Evolutionary conservation across 2,797 vertebrate species (phyloP).

Genomic region (Acestrorhynchus altus): DNA sequence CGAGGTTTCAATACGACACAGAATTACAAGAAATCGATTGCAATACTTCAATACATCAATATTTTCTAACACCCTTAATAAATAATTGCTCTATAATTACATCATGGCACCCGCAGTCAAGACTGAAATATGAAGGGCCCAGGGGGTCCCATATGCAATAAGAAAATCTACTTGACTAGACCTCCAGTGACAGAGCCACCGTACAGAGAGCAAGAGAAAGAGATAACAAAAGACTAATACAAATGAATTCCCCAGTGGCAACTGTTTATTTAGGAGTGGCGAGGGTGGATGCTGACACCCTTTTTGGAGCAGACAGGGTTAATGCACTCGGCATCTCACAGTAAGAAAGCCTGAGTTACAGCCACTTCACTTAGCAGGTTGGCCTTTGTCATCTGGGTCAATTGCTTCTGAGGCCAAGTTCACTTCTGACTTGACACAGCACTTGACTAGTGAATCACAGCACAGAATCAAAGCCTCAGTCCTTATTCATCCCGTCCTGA

Average conservation of each 20-base stretch:
- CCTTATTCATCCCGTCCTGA: background rate
- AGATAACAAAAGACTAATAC: background rate
- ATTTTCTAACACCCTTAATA: no score
- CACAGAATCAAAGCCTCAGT: background rate
- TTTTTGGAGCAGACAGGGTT: background rate
- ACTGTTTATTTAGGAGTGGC: background rate
- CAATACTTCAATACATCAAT: no score
- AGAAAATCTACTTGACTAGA: background rate
- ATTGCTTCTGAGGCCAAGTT: background rate
- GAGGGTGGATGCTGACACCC: background rate
- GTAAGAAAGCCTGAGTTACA: background rate
- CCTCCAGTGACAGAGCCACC: background rate
- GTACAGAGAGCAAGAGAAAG: background rate
- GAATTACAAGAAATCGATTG: no score
- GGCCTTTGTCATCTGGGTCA: background rate
- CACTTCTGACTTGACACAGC: background rate
- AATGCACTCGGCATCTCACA: background rate
- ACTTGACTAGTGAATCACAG: background rate
- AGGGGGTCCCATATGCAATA: background rate
- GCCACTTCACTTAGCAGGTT: background rate
- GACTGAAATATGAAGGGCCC: background rate
- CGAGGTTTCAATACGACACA: no score
- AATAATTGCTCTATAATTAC: background rate
- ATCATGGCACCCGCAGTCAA: background rate
- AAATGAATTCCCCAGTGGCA: background rate